Evolutionary conservation across 2,113 vertebrate species (phyloP), one percentile per base, ranked within the genome.

Genomic region (Aptenodytes patagonicus): DNA sequence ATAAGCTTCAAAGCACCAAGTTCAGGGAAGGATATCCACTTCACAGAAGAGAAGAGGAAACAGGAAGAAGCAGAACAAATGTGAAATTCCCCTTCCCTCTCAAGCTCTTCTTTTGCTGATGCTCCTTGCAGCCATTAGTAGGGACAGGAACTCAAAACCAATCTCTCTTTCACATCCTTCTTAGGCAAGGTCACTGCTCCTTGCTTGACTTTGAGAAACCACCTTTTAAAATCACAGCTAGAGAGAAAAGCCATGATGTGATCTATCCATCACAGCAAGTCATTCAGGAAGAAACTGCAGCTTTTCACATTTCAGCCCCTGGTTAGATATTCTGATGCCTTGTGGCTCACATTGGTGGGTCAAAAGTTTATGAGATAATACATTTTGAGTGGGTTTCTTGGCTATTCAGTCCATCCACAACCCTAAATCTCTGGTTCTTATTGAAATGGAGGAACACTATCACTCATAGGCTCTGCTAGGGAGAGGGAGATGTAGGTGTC

Each of bases 21-120:
- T 87, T 94, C 76, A 89, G 65, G 18, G 42, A 91, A 96, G 87
- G 64, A 79, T 61, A 91, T 46, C 42, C 61, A 79, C 88, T 94
- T 75, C 79, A 90, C 46, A 90, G 51, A 57, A 70, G 51, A 79
- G 54, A n/a, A 89, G 40, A 88, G 79, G 60, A 86, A 90, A 92
- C 28, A 52, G 38, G 47, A 89, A 51, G 52, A 93, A 82, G 38
- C 47, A 95, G 87, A 95, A 69, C 22, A 92, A 89, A 86, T 73
- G 71, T 55, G 76, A 92, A 81, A 78, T 54, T 62, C 12, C 17
- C 64, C 21, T 87, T 81, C 21, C 52, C 21, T 73, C 76, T 92
- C 79, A 62, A 80, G 62, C 19, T 88, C 46, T 91, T 61, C 54
- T 82, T 51, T 89, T 75, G 28, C 58, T 88, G 34, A 10, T 80